Conservation (phyloP, 1,140 invertebrate species). For the Brachystomella parvula region DNA sequence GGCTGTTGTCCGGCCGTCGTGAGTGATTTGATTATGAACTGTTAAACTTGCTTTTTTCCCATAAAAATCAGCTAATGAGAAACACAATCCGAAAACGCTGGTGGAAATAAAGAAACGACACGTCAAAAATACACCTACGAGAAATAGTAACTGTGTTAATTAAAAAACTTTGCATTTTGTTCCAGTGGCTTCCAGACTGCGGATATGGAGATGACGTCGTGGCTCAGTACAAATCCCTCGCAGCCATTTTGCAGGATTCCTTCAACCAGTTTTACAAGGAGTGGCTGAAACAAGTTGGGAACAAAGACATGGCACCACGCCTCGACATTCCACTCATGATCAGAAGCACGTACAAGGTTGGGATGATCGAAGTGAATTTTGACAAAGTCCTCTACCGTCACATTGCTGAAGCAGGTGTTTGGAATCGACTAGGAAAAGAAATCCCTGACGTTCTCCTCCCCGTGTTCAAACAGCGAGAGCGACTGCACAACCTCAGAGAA, state of each 20-base stretch:
- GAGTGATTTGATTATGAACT: too few relatives aligned
- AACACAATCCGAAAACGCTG: too few relatives aligned
- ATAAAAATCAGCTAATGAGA: too few relatives aligned
- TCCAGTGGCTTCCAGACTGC: constrained; percentile 57
- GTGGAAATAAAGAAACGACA: too few relatives aligned
- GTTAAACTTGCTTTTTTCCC: too few relatives aligned
- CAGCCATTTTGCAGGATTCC: constrained; percentile 56
- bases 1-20: too few relatives aligned
- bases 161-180: neutral
- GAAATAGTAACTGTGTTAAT: too few relatives aligned
- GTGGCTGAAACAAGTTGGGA: constrained; percentile 53
- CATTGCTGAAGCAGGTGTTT: constrained; percentile 54
- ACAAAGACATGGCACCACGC: constrained; percentile 50
- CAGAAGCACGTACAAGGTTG: constrained; percentile 53
- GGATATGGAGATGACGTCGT: constrained; percentile 61
- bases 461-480: constrained; percentile 48
- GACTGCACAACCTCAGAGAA: constrained; percentile 59
- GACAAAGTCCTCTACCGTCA: constrained; percentile 28
- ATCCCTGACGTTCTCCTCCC: constrained; percentile 54
- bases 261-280: constrained; percentile 54
- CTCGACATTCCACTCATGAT: constrained; percentile 64
- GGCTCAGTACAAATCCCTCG: constrained; percentile 56
- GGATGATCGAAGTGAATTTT: constrained; percentile 55
- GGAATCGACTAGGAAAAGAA: constrained; percentile 57
- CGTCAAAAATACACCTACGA: too few relatives aligned